Evolutionary conservation across 2,113 vertebrate genomes (phyloP).

Genomic region (Passer montanus): DNA sequence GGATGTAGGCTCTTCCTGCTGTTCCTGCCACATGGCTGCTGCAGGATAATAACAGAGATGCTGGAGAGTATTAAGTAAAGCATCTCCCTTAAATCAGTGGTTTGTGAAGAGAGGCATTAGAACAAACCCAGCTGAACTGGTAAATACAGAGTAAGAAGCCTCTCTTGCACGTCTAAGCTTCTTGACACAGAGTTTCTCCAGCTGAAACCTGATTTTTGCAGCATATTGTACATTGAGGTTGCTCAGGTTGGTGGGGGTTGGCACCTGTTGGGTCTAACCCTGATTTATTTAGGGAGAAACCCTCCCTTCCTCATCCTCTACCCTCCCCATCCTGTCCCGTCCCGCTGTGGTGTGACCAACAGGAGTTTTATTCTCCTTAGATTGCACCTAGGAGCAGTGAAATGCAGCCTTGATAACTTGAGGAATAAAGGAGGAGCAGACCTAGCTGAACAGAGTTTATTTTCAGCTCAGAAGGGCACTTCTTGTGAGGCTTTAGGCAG

Average conservation of each 20-base stretch:
- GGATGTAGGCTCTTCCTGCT: background rate
- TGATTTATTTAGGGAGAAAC: background rate
- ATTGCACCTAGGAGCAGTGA: background rate
- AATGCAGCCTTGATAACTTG: background rate
- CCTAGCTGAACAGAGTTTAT: background rate
- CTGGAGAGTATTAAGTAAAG: background rate
- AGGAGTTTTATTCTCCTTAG: background rate
- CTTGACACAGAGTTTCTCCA: background rate
- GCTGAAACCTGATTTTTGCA: background rate
- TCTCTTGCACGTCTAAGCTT: background rate
- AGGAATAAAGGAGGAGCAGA: background rate
- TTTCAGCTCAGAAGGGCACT: background rate
- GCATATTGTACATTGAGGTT: background rate
- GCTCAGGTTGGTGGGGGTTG: background rate
- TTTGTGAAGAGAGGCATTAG: background rate
- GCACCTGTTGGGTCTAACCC: background rate
- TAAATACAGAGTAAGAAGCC: background rate
- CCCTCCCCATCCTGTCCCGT: background rate
- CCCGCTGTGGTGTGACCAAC: background rate
- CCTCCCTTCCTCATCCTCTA: background rate
- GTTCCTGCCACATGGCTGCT: background rate
- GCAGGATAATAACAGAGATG: background rate
- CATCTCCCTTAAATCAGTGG: background rate
- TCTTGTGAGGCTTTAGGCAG: background rate
- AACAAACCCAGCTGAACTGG: background rate